A percentile compares a stretch with the other conserved stretches of the same genome.
These are phyloP conservation scores for Momotus momota DNA, from an alignment of 2,797 vertebrate species.

Conservation along the genomic window DNA sequence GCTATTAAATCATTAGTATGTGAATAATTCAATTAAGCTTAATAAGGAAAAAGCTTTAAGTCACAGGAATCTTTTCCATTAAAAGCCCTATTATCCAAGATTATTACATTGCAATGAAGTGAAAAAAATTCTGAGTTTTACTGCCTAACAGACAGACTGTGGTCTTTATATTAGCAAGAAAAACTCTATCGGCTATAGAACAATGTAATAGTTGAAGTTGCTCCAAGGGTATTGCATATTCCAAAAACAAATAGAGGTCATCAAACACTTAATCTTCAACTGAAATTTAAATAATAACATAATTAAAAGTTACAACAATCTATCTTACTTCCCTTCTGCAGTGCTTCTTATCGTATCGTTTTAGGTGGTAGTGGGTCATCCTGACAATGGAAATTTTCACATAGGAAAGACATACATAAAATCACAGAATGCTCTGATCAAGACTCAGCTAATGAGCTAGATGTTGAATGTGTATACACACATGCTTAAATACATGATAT, in stretches of 20 bases:
- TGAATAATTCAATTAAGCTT: constrained; percentile 31
- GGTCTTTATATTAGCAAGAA: constrained; percentile 2
- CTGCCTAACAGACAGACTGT: neutral
- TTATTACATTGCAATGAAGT: constrained; percentile 33
- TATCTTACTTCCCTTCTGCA: neutral
- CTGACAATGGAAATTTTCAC: neutral
- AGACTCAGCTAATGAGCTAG: neutral
- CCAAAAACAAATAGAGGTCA: constrained; percentile 28
- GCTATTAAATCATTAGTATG: constrained; percentile 28
- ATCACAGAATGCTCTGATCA: neutral
- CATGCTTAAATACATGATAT: neutral
- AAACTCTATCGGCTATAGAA: neutral
- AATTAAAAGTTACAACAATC: neutral
- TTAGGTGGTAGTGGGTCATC: neutral
- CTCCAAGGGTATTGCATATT: constrained; percentile 1
- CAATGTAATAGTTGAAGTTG: neutral
- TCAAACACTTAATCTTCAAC: constrained; percentile 2
- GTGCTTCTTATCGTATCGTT: neutral
- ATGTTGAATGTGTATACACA: neutral
- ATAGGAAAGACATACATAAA: neutral
- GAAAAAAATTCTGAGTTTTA: constrained; percentile 16
- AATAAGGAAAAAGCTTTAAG: constrained; percentile 34
- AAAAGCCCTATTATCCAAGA: constrained; percentile 46
- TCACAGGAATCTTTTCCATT: constrained; percentile 39
- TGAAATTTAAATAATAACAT: neutral